These are phyloP conservation scores for Decapterus maruadsi DNA, from an alignment of 2,797 vertebrate species.

Conservation along the genomic window DNA sequence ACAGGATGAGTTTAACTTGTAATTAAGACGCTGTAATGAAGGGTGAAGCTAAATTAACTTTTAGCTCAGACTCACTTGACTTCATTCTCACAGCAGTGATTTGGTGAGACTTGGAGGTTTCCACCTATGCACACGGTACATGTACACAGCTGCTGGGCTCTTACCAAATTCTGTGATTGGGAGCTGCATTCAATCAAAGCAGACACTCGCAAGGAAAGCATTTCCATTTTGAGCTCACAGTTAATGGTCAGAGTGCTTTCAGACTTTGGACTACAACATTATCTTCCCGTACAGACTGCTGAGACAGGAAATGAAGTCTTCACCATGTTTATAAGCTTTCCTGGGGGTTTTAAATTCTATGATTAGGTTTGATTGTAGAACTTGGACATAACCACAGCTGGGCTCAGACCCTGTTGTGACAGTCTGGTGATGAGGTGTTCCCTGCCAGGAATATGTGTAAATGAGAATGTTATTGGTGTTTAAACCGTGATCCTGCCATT, in stretches of 20 bases:
- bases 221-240: conserved; percentile 6
- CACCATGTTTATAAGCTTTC: not conserved
- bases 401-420: not conserved
- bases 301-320: conserved; percentile 13
- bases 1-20: no score
- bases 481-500: no score
- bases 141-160: not conserved
- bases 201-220: not conserved
- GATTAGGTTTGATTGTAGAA: conserved; percentile 4
- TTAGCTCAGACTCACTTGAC: no score
- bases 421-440: not conserved
- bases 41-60: no score
- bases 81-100: no score
- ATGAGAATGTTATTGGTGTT: not conserved
- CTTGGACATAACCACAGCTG: conserved; percentile 11
- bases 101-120: no score
- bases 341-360: not conserved
- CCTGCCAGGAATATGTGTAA: conserved; percentile 1
- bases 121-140: not conserved
- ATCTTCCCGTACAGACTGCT: conserved; percentile 2
- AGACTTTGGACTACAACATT: conserved; percentile 28
- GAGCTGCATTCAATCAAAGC: conserved; percentile 11
- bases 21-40: no score
- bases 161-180: conserved; percentile 2
- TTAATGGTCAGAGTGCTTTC: not conserved